Conservation (phyloP, 2,113 vertebrate genomes). For the Apaloderma vittatum region DNA sequence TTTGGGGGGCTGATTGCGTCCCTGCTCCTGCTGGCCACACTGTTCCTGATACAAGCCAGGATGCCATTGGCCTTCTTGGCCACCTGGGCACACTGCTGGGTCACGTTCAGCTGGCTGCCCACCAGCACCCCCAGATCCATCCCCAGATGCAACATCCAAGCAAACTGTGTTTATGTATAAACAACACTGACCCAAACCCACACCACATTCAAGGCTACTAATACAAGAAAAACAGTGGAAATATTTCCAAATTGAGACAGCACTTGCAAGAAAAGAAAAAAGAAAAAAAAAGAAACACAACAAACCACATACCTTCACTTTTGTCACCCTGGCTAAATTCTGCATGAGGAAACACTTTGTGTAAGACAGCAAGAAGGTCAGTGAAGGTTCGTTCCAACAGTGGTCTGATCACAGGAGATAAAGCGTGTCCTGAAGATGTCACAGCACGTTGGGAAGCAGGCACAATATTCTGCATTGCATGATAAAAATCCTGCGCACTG, state of each 20-base stretch:
- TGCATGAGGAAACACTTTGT: slow-evolving; percentile 95
- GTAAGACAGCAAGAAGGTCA: slow-evolving; percentile 85
- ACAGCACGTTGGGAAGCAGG: slow-evolving; percentile 95
- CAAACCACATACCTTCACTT: slow-evolving; percentile 83
- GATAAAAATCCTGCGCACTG: slow-evolving; percentile 92
- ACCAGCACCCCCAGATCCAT: no score
- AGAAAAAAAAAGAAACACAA: no score
- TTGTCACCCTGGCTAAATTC: slow-evolving; percentile 89
- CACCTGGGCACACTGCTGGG: no score
- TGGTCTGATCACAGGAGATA: slow-evolving; percentile 90
- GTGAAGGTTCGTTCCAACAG: slow-evolving; percentile 88
- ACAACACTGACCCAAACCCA: background rate
- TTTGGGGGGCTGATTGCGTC: no score
- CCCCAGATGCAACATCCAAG: background rate
- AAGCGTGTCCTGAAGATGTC: slow-evolving; percentile 90
- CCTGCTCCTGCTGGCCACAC: no score
- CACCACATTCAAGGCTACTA: background rate
- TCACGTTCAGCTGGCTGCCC: no score
- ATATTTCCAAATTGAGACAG: background rate
- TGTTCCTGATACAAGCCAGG: no score
- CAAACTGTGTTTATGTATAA: rapidly evolving
- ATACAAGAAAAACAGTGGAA: background rate
- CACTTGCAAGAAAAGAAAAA: background rate
- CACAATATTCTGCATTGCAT: slow-evolving; percentile 94
- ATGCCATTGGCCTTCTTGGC: no score